Evolutionary conservation across 1,140 invertebrate genomes (phyloP).

Genomic region (Tetramorium simillimum): DNA sequence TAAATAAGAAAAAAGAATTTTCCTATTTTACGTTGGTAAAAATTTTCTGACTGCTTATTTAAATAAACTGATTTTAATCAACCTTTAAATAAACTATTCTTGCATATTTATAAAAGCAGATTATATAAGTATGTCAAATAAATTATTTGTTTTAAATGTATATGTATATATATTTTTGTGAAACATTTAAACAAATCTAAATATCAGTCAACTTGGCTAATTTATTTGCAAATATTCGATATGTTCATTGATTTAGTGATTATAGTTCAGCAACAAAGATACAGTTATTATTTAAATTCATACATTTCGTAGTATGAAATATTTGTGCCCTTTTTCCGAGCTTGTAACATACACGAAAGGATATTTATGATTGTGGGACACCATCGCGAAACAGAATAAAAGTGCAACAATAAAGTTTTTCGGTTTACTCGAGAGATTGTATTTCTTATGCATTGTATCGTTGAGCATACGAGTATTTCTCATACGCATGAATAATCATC

Average conservation of each 20-base stretch:
- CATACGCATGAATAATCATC: conserved; percentile 38
- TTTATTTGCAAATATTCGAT: neutral
- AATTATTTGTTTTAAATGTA: neutral
- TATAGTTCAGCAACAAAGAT: neutral
- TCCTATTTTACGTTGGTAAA: neutral
- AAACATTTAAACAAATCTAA: neutral
- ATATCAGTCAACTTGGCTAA: neutral
- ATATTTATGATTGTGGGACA: conserved; percentile 40
- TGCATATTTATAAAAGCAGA: neutral
- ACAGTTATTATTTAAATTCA: conserved; percentile 39
- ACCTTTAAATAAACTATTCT: neutral
- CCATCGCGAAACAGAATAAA: conserved; percentile 45
- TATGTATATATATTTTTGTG: neutral
- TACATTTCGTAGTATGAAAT: conserved; percentile 36
- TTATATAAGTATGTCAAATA: neutral
- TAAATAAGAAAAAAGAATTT: neutral
- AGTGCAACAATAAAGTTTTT: conserved; percentile 43
- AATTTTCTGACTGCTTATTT: neutral
- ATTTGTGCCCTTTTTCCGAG: neutral
- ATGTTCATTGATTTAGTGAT: conserved; percentile 22
- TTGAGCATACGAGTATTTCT: neutral
- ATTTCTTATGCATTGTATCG: conserved; percentile 11
- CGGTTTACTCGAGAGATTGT: conserved; percentile 17
- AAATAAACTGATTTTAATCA: neutral
- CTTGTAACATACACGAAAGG: conserved; percentile 33